Evolutionary conservation across 1,140 invertebrate genomes (phyloP).

Genomic region (Muscidifurax raptorellus): DNA sequence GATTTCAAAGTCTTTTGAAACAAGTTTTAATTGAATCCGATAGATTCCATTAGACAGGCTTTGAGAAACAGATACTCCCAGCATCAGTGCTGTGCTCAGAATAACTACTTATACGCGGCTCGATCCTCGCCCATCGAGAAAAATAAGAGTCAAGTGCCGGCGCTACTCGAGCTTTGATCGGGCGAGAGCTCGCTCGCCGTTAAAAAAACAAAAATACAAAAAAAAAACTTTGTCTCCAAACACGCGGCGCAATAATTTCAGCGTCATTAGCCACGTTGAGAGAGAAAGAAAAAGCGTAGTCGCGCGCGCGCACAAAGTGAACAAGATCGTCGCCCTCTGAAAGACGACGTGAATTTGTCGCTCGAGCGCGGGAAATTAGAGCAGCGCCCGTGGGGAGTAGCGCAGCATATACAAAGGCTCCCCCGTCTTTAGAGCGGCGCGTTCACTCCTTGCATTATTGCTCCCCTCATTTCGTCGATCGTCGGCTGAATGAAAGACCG

Average conservation of each 20-base stretch:
- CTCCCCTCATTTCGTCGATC: constrained; percentile 9
- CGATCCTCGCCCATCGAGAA: not conserved
- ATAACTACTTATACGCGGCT: no score
- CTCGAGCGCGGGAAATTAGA: constrained; percentile 14
- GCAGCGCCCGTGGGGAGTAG: not conserved
- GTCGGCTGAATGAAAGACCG: not conserved
- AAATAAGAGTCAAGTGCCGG: not conserved
- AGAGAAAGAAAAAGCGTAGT: not conserved
- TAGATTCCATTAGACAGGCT: no score
- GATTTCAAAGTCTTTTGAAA: not conserved
- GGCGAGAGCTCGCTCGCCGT: not conserved
- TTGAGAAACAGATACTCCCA: no score
- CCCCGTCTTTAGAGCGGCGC: not conserved
- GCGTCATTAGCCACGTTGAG: not conserved
- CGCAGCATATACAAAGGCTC: not conserved
- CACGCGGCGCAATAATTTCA: not conserved
- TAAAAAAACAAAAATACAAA: no score
- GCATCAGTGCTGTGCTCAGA: no score
- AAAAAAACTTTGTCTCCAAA: no score
- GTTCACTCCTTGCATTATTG: constrained; percentile 49
- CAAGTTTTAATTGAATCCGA: not conserved
- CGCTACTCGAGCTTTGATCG: not conserved
- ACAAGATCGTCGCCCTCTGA: constrained; percentile 13
- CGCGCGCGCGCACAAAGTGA: constrained; percentile 15
- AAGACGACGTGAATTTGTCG: constrained; percentile 25